phyloP scores from a whole-genome alignment of 2,888 invertebrate genomes.

The Nomada goodeniana region DNA sequence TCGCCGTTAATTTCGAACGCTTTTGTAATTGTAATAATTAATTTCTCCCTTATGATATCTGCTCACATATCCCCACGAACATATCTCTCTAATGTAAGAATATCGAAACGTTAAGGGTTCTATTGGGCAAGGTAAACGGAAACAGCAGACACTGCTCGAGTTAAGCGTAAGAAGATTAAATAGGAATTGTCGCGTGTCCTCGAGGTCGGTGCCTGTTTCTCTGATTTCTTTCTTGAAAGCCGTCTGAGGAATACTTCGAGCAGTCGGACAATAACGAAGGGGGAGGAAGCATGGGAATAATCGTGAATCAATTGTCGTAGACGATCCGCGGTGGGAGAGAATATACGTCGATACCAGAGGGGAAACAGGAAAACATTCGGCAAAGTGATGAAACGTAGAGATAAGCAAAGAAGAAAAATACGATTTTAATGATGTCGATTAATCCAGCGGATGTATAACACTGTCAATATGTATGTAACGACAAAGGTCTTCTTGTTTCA shows the following conservation, averaged over 20 bases:
- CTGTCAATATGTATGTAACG: slow-evolving; percentile 68
- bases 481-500: slow-evolving; percentile 50
- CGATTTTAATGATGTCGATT: slow-evolving; percentile 32
- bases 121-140: neutral
- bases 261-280: neutral
- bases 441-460: slow-evolving; percentile 44
- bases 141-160: slow-evolving; percentile 1
- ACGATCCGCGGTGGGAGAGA: neutral
- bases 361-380: neutral
- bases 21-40: neutral
- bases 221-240: slow-evolving; percentile 14
- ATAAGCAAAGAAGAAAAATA: slow-evolving; percentile 19
- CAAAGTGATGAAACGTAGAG: slow-evolving; percentile 24
- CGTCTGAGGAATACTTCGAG: slow-evolving; percentile 19
- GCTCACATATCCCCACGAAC: slow-evolving; percentile 50
- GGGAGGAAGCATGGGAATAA: neutral
- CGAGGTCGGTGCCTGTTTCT: slow-evolving; percentile 27
- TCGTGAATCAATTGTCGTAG: neutral
- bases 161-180: neutral
- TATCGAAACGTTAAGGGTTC: neutral
- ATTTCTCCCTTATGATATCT: neutral
- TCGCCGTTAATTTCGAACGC: neutral
- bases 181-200: neutral
- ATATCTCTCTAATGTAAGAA: slow-evolving; percentile 52
- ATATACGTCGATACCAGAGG: neutral